A percentile compares a stretch with the other conserved stretches of the same genome.
These are phyloP conservation scores for Brachionus koreanus DNA, from an alignment of 1,140 invertebrate genomes.

Conservation along the genomic window DNA sequence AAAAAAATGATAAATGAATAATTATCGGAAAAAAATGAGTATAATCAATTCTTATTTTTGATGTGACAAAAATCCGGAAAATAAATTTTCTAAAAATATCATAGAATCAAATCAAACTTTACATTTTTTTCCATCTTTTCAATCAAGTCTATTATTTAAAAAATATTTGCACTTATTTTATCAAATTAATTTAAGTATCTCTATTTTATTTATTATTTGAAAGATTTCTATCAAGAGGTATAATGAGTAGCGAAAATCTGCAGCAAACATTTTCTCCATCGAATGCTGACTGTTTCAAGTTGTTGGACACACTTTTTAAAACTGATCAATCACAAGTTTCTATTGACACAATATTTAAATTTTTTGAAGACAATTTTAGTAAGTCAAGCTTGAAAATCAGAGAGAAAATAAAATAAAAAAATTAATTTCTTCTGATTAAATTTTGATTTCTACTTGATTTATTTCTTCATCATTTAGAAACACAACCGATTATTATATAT, in stretches of 20 bases:
- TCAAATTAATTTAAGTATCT: not conserved
- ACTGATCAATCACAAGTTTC: not conserved
- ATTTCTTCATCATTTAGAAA: not conserved
- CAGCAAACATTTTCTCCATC: not conserved
- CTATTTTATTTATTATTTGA: not conserved
- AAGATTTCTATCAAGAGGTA: not conserved
- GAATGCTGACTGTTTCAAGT: not conserved
- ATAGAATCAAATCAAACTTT: not conserved
- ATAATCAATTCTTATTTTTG: not conserved
- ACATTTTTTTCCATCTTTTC: conserved; percentile 14
- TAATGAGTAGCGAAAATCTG: conserved; percentile 6
- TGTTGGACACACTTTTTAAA: conserved; percentile 3
- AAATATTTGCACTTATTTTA: not conserved
- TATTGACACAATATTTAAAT: not conserved
- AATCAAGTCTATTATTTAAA: not conserved
- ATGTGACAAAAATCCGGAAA: not conserved
- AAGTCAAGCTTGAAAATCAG: not conserved
- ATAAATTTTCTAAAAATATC: not conserved
- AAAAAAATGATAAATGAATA: not conserved
- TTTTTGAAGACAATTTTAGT: conserved; percentile 22
- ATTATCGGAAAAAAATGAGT: not conserved
- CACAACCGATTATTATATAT: not conserved
- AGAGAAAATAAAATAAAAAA: too few relatives aligned
- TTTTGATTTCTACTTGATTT: not conserved
- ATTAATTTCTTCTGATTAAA: too few relatives aligned